These are phyloP conservation scores for Heliconius sara DNA, from an alignment of 2,888 invertebrate genomes.

Conservation along the genomic window DNA sequence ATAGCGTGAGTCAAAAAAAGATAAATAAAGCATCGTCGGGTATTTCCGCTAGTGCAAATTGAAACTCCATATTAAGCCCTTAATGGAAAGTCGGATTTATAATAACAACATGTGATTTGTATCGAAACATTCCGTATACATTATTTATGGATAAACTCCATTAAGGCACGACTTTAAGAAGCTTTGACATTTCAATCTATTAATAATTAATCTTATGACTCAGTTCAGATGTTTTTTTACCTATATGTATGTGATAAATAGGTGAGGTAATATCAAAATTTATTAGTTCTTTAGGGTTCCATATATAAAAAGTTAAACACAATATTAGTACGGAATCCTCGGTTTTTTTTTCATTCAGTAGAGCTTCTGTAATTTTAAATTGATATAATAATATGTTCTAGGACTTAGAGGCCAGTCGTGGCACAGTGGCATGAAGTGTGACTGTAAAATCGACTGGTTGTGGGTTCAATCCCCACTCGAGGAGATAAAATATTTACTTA, in stretches of 20 bases:
- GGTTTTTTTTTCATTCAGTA: too few relatives aligned
- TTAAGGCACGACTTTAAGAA: not conserved
- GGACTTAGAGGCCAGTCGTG: too few relatives aligned
- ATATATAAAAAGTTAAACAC: too few relatives aligned
- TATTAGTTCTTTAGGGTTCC: too few relatives aligned
- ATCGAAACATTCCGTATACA: not conserved
- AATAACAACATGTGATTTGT: conserved; percentile 4
- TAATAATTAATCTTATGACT: conserved; percentile 9
- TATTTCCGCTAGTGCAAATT: not conserved
- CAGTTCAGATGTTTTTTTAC: not conserved
- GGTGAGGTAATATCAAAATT: not conserved
- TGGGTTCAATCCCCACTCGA: too few relatives aligned
- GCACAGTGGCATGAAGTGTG: too few relatives aligned
- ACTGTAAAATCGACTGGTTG: too few relatives aligned
- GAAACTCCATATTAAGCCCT: not conserved
- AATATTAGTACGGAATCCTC: too few relatives aligned
- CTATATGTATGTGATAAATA: not conserved
- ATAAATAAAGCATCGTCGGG: not conserved
- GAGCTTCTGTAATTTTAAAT: too few relatives aligned
- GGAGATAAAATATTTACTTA: too few relatives aligned
- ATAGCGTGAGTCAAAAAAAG: too few relatives aligned
- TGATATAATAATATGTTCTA: too few relatives aligned
- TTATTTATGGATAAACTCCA: conserved; percentile 20
- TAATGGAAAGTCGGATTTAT: not conserved
- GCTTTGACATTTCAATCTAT: conserved; percentile 24